phyloP scores from a whole-genome alignment of 2,113 vertebrate species.

The Lycaon pictus region DNA sequence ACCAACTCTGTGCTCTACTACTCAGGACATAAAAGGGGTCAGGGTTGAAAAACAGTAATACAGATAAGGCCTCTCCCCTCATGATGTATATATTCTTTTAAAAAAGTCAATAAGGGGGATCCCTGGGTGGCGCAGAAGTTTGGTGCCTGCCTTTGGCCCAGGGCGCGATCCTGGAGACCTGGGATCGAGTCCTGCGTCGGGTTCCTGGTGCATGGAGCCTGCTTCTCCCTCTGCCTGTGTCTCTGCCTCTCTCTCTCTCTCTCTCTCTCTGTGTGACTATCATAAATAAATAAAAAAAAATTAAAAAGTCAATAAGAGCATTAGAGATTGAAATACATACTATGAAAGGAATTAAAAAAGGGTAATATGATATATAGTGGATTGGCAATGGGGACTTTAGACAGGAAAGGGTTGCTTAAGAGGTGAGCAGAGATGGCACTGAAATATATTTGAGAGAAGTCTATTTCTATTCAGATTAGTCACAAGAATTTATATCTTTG shows the following conservation, averaged over 20 bases:
- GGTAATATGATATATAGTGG: not conserved
- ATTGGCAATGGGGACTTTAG: not conserved
- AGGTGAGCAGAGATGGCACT: not conserved
- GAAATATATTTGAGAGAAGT: not conserved
- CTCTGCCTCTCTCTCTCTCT: too few relatives aligned
- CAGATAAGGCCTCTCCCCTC: not conserved
- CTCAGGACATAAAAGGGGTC: not conserved
- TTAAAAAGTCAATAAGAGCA: not conserved
- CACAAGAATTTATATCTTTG: not conserved
- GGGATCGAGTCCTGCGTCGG: too few relatives aligned
- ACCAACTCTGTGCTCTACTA: not conserved
- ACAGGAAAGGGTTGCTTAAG: not conserved
- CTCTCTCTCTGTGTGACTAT: too few relatives aligned
- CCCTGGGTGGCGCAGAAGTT: too few relatives aligned
- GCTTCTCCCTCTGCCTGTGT: too few relatives aligned
- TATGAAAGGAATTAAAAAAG: not conserved
- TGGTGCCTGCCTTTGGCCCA: too few relatives aligned
- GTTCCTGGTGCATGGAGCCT: too few relatives aligned
- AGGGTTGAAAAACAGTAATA: not conserved
- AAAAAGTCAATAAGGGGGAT: not conserved
- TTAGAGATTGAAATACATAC: not conserved
- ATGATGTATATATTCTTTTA: not conserved
- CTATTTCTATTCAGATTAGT: not conserved
- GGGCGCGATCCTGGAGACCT: too few relatives aligned
- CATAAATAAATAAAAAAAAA: too few relatives aligned